Evolutionary conservation across 2,113 vertebrate species (phyloP).

Genomic region (Nerophis lumbriciformis): DNA sequence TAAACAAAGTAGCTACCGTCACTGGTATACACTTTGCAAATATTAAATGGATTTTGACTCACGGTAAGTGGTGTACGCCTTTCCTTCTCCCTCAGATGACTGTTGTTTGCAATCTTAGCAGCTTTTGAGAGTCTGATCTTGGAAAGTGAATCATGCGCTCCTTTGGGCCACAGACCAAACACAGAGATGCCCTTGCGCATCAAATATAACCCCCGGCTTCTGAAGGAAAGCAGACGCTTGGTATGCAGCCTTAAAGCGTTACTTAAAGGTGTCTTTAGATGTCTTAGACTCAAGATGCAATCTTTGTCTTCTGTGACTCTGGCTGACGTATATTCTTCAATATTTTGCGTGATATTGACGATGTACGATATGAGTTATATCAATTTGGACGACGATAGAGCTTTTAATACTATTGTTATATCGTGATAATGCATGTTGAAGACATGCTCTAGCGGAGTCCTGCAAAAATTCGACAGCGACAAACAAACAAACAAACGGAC

Average conservation of each 20-base stretch:
- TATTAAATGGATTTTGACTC: background rate
- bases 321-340: no score
- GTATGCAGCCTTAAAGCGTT: slow-evolving; percentile 16
- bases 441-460: no score
- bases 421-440: no score
- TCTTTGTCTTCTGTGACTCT: background rate
- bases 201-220: slow-evolving; percentile 36
- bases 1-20: no score
- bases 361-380: no score
- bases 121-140: slow-evolving; percentile 23
- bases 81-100: slow-evolving; percentile 4
- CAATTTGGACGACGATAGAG: no score
- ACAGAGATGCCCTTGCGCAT: slow-evolving; percentile 34
- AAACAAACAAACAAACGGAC: no score
- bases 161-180: slow-evolving; percentile 8
- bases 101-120: slow-evolving; percentile 28
- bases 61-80: background rate
- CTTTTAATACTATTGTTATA: no score
- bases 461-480: no score
- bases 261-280: slow-evolving; percentile 13
- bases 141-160: slow-evolving; percentile 13
- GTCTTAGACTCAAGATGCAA: background rate
- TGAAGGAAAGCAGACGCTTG: slow-evolving; percentile 23
- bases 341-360: no score
- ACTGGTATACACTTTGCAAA: background rate